Evolutionary conservation across 1,140 invertebrate species (phyloP).

Genomic region (Saccostrea echinata): DNA sequence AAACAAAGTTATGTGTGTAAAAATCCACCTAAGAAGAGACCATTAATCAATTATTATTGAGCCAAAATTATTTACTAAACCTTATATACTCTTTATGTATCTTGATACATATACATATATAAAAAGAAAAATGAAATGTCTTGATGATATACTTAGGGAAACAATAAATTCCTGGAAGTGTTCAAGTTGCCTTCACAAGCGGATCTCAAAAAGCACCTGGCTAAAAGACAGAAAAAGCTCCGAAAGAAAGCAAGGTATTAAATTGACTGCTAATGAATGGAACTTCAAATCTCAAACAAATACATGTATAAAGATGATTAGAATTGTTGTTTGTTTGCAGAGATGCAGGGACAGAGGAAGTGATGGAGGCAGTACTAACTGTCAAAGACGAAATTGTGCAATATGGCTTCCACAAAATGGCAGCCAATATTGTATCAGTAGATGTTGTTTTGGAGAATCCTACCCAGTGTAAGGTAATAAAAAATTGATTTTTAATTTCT

Average conservation of each 20-base stretch:
- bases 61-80: too few relatives aligned
- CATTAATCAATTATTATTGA: too few relatives aligned
- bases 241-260: slow-evolving; percentile 68
- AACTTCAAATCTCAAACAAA: too few relatives aligned
- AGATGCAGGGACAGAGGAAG: slow-evolving; percentile 58
- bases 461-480: slow-evolving; percentile 37
- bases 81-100: too few relatives aligned
- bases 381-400: slow-evolving; percentile 88
- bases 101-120: neutral
- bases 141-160: slow-evolving; percentile 81
- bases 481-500: too few relatives aligned
- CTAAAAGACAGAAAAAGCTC: slow-evolving; percentile 89
- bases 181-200: slow-evolving; percentile 90
- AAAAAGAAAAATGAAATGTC: too few relatives aligned
- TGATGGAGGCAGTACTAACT: slow-evolving; percentile 62
- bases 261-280: too few relatives aligned
- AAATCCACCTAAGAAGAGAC: too few relatives aligned
- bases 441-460: slow-evolving; percentile 52
- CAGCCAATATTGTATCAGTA: slow-evolving; percentile 61
- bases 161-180: slow-evolving; percentile 89
- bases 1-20: too few relatives aligned
- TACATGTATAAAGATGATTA: neutral
- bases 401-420: slow-evolving; percentile 83
- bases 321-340: neutral
- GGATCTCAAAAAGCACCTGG: slow-evolving; percentile 85